Evolutionary conservation across 2,797 vertebrate genomes (phyloP).

Genomic region (Rhynchonycteris naso): DNA sequence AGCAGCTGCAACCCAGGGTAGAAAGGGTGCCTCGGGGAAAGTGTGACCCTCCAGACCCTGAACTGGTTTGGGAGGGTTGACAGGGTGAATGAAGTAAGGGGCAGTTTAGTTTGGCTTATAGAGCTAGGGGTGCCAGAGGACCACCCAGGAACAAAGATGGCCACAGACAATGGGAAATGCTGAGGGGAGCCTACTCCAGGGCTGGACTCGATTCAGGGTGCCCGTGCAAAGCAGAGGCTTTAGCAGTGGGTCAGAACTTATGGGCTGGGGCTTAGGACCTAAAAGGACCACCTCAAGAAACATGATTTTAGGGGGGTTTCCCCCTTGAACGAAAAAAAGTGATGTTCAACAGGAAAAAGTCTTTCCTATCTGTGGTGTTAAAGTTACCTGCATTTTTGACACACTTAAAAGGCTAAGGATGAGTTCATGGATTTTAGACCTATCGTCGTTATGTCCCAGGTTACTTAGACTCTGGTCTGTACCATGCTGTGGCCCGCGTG

Average conservation of each 20-base stretch:
- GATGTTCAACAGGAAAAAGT: not conserved
- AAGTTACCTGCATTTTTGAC: not conserved
- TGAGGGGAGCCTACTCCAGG: not conserved
- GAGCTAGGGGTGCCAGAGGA: conserved; percentile 17
- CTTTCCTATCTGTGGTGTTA: not conserved
- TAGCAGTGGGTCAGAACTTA: too few species aligned
- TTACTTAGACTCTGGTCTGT: not conserved
- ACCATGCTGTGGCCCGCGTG: not conserved
- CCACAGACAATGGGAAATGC: conserved; percentile 33
- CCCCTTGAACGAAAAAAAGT: not conserved
- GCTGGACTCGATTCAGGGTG: not conserved
- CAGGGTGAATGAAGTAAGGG: not conserved
- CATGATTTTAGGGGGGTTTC: not conserved
- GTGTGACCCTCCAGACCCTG: not conserved
- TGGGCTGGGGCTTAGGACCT: too few species aligned
- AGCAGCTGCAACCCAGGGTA: not conserved
- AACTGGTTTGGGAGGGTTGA: not conserved
- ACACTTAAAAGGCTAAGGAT: not conserved
- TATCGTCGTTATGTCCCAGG: not conserved
- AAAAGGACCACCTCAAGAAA: not conserved
- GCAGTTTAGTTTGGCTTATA: not conserved
- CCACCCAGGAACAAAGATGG: conserved; percentile 39
- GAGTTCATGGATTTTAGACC: not conserved
- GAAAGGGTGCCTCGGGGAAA: not conserved
- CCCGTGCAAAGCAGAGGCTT: not conserved